Evolutionary conservation across 2,113 vertebrate genomes (phyloP), one percentile per base, ranked within the genome.

Genomic region (Panurus biarmicus): DNA sequence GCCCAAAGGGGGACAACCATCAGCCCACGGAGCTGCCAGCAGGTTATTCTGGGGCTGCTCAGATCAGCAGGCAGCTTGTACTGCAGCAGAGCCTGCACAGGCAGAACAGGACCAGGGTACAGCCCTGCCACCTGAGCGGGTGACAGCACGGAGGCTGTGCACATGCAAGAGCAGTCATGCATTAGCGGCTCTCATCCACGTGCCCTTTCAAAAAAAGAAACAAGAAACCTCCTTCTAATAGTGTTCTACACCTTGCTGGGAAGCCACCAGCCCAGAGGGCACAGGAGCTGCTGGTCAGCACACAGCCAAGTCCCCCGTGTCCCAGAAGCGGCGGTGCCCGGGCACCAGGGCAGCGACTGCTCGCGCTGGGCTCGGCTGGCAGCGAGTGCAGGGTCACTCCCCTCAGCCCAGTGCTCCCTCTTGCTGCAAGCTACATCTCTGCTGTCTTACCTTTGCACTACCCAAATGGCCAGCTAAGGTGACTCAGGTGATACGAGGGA

Each of bases 121-220:
- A 91, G 62, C 9, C 73, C 74, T 85, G 75, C 89, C 80, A 76
- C 42, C 64, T 14, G 7, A 71, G 91, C 89, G 51, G 74, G 45
- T 16, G 79, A 77, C 87, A 73, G 74, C 77, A 33, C 0, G 0
- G 13, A 28, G 40, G 26, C 21, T 5, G 53, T 0, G 51, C 89
- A 56, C 93, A 88, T 77, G 89, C 91, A 95, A 86, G 89, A 79
- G 93, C 91, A 81, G 48, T 29, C 92, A 90, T 81, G 88, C 89
- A 1, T 86, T 72, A 69, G 83, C 4, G 36, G 28, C 89, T 89
- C 73, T 64, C 53, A 65, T 45, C 70, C 64, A 36, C 5, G 1
- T 29, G 75, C 47, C 40, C 26, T 69, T 58, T 24, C 18, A 58
- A 42, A 64, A 42, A 64, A 31, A 7, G 19, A 45, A 64, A 56